phyloP scores from a whole-genome alignment of 2,888 invertebrate species.

The Tinea semifulvella region DNA sequence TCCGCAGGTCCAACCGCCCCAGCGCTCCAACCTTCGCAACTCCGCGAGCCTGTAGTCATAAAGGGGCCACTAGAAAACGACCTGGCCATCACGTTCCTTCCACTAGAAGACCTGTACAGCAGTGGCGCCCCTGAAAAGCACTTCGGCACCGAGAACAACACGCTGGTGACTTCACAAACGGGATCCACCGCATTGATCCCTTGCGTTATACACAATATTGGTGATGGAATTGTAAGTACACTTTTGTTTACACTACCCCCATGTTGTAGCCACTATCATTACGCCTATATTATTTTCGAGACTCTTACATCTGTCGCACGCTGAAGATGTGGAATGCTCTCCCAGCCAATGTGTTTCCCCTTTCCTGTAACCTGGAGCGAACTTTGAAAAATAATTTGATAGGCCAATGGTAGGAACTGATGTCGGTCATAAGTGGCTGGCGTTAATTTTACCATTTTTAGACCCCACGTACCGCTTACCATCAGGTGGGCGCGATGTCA shows the following conservation, averaged over 20 bases:
- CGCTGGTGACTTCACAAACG: slow-evolving; percentile 82
- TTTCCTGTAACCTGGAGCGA: too few relatives aligned
- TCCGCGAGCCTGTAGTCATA: not conserved
- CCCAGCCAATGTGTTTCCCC: too few relatives aligned
- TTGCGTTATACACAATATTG: slow-evolving; percentile 85
- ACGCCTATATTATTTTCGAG: too few relatives aligned
- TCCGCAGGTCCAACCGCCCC: slow-evolving; percentile 27
- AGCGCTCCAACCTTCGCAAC: not conserved
- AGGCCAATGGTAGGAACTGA: too few relatives aligned
- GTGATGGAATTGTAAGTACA: slow-evolving; percentile 88
- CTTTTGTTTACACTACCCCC: not conserved
- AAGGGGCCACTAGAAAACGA: slow-evolving; percentile 42
- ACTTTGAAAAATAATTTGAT: too few relatives aligned
- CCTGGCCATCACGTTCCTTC: slow-evolving; percentile 53
- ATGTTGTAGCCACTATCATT: too few relatives aligned
- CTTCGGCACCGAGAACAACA: slow-evolving; percentile 86
- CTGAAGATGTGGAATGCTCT: too few relatives aligned
- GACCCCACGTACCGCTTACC: too few relatives aligned
- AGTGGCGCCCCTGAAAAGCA: slow-evolving; percentile 71
- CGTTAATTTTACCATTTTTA: too few relatives aligned
- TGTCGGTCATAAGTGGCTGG: too few relatives aligned
- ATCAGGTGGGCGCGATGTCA: too few relatives aligned
- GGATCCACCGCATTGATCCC: slow-evolving; percentile 86
- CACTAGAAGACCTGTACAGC: slow-evolving; percentile 51
- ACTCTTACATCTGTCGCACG: too few relatives aligned